A percentile compares a stretch with the other conserved stretches of the same genome.
Evolutionary conservation across 2,113 vertebrate species (phyloP).

Genomic region (Phrynocephalus versicolor): DNA sequence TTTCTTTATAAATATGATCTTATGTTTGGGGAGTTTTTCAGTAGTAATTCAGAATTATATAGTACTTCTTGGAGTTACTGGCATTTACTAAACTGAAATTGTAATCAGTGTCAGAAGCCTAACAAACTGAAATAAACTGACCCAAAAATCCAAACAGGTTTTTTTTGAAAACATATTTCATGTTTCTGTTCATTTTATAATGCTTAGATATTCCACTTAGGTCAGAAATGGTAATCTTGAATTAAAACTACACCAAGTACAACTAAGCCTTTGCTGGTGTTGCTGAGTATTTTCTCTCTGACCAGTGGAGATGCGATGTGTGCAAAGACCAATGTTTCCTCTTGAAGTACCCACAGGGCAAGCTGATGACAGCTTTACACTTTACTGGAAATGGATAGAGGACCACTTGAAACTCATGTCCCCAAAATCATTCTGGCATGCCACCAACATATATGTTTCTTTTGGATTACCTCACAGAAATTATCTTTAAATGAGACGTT

Average conservation of each 20-base stretch:
- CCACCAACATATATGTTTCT: slow-evolving; percentile 24
- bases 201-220: neutral
- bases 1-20: neutral
- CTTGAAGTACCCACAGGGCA: slow-evolving; percentile 1
- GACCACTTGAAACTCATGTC: slow-evolving; percentile 8
- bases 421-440: slow-evolving; percentile 40
- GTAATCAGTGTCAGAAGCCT: slow-evolving; percentile 70
- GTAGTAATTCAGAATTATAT: slow-evolving; percentile 89
- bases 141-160: neutral
- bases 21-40: slow-evolving; percentile 45
- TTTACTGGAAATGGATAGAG: slow-evolving; percentile 11
- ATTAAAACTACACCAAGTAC: slow-evolving; percentile 34
- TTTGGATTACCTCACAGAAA: slow-evolving; percentile 20
- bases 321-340: slow-evolving; percentile 14
- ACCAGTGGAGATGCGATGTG: slow-evolving; percentile 5
- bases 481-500: slow-evolving; percentile 18
- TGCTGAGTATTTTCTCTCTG: slow-evolving; percentile 49
- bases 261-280: slow-evolving; percentile 28
- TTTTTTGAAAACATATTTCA: slow-evolving; percentile 19
- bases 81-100: slow-evolving; percentile 91
- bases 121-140: neutral
- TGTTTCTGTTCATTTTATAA: slow-evolving; percentile 32
- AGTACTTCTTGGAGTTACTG: slow-evolving; percentile 84
- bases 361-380: slow-evolving; percentile 38
- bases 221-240: slow-evolving; percentile 30